A percentile compares a stretch with the other conserved stretches of the same genome.
phyloP scores from a whole-genome alignment of 2,113 vertebrate species.

The Sturnira hondurensis region DNA sequence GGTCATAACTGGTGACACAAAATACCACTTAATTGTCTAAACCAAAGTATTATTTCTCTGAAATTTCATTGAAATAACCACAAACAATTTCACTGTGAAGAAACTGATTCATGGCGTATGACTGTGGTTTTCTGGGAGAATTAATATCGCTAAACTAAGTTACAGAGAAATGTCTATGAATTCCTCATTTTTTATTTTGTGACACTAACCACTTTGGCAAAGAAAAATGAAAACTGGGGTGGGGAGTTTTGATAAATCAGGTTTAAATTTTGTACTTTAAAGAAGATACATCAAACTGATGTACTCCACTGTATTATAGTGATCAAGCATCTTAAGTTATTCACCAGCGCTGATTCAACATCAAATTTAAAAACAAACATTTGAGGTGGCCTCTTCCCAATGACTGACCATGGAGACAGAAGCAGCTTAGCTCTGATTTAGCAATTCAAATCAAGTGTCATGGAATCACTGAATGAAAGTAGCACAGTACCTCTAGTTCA shows the following conservation, averaged over 20 bases:
- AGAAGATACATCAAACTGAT: neutral
- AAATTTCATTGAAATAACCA: neutral
- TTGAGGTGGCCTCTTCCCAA: neutral
- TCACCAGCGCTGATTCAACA: neutral
- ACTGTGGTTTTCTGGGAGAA: neutral
- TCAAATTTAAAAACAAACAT: neutral
- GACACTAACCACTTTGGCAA: neutral
- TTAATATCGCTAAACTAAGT: neutral
- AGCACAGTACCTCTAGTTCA: neutral
- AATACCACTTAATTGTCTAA: neutral
- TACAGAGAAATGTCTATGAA: neutral
- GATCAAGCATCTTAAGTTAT: neutral
- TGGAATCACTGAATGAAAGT: neutral
- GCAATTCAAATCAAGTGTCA: neutral
- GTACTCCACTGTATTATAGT: neutral
- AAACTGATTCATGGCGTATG: neutral
- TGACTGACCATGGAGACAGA: neutral
- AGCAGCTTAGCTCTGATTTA: neutral
- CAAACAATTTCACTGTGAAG: neutral
- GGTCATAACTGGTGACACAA: neutral
- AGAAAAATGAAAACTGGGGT: neutral
- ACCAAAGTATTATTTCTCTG: neutral
- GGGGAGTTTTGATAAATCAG: conserved; percentile 1
- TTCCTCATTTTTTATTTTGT: conserved; percentile 12
- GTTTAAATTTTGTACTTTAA: neutral